Evolutionary conservation across 1,140 invertebrate species (phyloP).

Genomic region (Venustaconcha ellipsiformis): DNA sequence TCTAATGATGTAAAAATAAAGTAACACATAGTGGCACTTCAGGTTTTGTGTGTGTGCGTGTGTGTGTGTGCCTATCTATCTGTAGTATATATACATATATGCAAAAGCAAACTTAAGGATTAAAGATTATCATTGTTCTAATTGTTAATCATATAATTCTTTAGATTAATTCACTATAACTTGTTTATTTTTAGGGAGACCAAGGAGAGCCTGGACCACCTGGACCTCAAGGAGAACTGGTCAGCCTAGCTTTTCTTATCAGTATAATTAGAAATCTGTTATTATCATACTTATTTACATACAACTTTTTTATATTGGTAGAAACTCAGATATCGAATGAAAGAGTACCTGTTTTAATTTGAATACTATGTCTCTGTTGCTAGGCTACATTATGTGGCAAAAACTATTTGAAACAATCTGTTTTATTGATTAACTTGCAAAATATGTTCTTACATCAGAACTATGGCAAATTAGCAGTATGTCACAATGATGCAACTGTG

Average conservation of each 20-base stretch:
- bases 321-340: neutral
- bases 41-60: constrained; percentile 9
- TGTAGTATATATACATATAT: neutral
- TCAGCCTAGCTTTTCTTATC: constrained; percentile 9
- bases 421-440: no score
- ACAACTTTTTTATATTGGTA: constrained; percentile 8
- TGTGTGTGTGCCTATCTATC: neutral
- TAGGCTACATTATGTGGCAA: no score
- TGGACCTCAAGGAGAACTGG: constrained; percentile 21
- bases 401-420: no score
- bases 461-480: no score
- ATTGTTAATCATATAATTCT: constrained; percentile 4
- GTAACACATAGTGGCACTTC: constrained; percentile 1
- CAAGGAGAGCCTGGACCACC: constrained; percentile 10
- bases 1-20: neutral
- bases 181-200: constrained; percentile 25
- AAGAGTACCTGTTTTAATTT: neutral
- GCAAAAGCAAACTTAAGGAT: neutral
- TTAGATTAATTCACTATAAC: constrained; percentile 1
- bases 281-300: constrained; percentile 2
- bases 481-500: no score
- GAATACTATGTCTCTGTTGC: no score
- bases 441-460: no score
- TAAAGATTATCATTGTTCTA: neutral
- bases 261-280: constrained; percentile 1